These are phyloP conservation scores for Struthidea cinerea DNA, from an alignment of 2,113 vertebrate genomes.

Conservation along the genomic window DNA sequence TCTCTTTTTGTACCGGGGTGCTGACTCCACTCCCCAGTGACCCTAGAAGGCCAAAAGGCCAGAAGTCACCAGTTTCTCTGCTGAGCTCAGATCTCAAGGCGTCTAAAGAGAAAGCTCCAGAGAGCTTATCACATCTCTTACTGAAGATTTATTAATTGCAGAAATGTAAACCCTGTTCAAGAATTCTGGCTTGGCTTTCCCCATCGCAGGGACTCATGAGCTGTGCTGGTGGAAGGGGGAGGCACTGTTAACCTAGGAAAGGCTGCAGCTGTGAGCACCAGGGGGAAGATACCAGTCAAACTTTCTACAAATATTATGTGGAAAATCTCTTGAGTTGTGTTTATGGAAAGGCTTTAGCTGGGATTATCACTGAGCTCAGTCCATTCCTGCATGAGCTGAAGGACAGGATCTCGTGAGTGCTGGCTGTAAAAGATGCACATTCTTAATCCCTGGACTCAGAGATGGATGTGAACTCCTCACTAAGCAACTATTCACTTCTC, in stretches of 20 bases:
- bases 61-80: conserved; percentile 20
- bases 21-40: not conserved
- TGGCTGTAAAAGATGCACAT: not conserved
- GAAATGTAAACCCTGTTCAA: not conserved
- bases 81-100: not conserved
- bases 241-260: not conserved
- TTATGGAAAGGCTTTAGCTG: not conserved
- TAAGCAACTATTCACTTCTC: not conserved
- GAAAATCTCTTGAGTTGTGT: not conserved
- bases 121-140: not conserved
- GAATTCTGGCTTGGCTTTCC: not conserved
- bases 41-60: not conserved
- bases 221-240: not conserved
- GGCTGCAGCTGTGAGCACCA: not conserved
- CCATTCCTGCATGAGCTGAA: not conserved
- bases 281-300: not conserved
- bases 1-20: not conserved
- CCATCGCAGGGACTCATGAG: not conserved
- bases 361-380: not conserved
- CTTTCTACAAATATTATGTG: not conserved
- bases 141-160: conserved; percentile 38
- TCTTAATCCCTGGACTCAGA: not conserved
- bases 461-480: not conserved
- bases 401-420: not conserved
- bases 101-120: not conserved